Base-by-base conservation (phyloP, 2,797 vertebrate species). In the Coreius guichenoti region DNA sequence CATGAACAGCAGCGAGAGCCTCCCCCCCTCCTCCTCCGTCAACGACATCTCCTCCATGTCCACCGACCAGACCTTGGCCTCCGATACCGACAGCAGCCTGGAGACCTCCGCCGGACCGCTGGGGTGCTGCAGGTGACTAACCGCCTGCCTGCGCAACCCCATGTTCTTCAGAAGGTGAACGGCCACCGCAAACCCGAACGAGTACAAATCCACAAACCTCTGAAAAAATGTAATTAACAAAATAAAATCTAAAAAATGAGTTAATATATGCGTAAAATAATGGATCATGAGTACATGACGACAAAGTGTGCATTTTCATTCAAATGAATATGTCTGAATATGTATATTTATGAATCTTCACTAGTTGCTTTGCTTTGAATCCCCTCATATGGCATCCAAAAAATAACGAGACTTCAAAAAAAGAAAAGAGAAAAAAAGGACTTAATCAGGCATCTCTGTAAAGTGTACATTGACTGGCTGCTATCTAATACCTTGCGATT, bases 91-190 rank as follows among this genome's bases (percentile, higher is more conserved):
- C 97, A 99, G 98, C 97, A 99, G 98, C 96, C 95, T 99, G 96
- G 98, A 99, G 98, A 98, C 98, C 93, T 98, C 98, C 86, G 96
- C 97, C 39, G 98, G 98, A 96, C 97, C 98, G 92, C 96, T 99
- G 89, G 98, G 98, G 95, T 99, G 98, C 96, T 99, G 98, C 98
- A 99, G 98, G 98, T 99, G 98, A 99, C 98, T 99, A 99, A 97
- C 98, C 94, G 98, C 98, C 98, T 99, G 98, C 97, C 97, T 99
- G 96, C 97, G 98, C 95, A 99, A 98, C 96, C 98, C 98, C 91
- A 93, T 96, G 93, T 99, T 99, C 97, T 99, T 99, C 96, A 96
- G 97, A 95, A 96, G 97, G 94, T 99, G 97, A 99, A 93, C 90
- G 65, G 45, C 81, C 31, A 45, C 90, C 70, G n/a, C 70, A 29